Conservation (phyloP, 2,888 invertebrate genomes). For the Rhorus exstirpatorius region DNA sequence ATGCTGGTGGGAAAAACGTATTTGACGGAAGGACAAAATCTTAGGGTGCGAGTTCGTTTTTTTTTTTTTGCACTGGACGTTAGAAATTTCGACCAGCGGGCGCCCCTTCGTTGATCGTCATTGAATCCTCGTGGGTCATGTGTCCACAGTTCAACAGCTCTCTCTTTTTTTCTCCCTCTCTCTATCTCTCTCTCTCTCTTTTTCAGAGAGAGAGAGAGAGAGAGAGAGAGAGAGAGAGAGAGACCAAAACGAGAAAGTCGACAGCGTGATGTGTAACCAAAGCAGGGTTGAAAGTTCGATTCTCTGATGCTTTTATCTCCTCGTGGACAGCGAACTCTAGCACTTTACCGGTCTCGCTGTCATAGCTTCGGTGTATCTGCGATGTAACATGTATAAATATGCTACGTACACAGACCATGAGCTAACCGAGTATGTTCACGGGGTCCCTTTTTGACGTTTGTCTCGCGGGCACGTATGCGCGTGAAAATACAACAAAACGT, state of each 20-base stretch:
- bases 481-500: slow-evolving; percentile 31
- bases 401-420: background rate
- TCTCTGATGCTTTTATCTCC: slow-evolving; percentile 64
- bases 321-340: slow-evolving; percentile 49
- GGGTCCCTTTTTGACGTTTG: slow-evolving; percentile 41
- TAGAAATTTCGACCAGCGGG: slow-evolving; percentile 48
- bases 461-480: slow-evolving; percentile 9
- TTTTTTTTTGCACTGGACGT: slow-evolving; percentile 38
- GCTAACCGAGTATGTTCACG: slow-evolving; percentile 11
- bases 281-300: slow-evolving; percentile 69
- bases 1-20: slow-evolving; percentile 1
- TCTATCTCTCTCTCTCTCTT: too few species aligned
- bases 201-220: too few species aligned
- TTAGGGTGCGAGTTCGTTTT: slow-evolving; percentile 40
- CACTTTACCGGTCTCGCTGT: slow-evolving; percentile 36
- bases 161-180: background rate
- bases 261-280: slow-evolving; percentile 40
- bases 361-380: slow-evolving; percentile 42
- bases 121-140: slow-evolving; percentile 38
- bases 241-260: slow-evolving; percentile 46
- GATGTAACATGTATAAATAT: slow-evolving; percentile 19
- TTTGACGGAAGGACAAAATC: slow-evolving; percentile 15
- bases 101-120: slow-evolving; percentile 31
- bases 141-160: background rate
- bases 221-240: background rate